Conservation (phyloP, 2,797 vertebrate genomes). For the Oreochromis grahami region DNA sequence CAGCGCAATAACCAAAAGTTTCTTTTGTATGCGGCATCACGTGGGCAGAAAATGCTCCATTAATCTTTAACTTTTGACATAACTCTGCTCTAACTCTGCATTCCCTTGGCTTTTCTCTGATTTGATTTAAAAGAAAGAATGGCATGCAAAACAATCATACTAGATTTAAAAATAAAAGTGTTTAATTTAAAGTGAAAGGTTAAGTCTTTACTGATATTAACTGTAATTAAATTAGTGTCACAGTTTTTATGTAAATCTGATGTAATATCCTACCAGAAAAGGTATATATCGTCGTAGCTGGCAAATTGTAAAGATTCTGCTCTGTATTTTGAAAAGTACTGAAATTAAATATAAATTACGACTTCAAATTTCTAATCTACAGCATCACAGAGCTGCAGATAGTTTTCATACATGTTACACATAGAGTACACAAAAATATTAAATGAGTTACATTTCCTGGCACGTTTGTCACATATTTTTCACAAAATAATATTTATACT, state of each 20-base stretch:
- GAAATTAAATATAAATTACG: neutral
- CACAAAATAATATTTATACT: neutral
- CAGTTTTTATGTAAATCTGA: neutral
- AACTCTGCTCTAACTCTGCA: neutral
- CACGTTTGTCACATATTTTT: neutral
- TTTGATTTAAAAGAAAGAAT: neutral
- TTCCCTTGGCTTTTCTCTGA: neutral
- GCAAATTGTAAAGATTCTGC: neutral
- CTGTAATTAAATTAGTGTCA: neutral
- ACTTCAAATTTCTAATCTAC: neutral
- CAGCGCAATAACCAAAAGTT: neutral
- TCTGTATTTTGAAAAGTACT: neutral
- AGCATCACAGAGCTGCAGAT: neutral
- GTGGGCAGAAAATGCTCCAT: neutral
- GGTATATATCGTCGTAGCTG: neutral
- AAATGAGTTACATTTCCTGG: neutral
- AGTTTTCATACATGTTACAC: neutral
- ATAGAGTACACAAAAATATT: neutral
- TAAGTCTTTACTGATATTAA: neutral
- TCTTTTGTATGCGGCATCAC: neutral
- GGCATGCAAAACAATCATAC: neutral
- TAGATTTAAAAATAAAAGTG: neutral
- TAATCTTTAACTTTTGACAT: constrained; percentile 6
- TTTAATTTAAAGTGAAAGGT: neutral
- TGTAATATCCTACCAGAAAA: neutral